Evolutionary conservation across 2,888 invertebrate genomes (phyloP).

Genomic region (Mimachlamys varia): DNA sequence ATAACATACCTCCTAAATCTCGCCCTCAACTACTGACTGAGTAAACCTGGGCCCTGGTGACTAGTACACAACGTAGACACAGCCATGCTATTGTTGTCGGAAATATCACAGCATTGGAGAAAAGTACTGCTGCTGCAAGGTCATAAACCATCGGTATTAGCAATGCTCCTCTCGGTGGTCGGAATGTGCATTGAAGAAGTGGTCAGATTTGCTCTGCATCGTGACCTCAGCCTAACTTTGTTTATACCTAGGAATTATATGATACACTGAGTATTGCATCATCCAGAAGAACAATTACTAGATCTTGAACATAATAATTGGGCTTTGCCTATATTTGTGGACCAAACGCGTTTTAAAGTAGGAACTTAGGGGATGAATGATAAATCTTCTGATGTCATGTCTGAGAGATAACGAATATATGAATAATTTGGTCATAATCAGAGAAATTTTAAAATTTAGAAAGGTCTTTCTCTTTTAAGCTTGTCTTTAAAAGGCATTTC

Average conservation of each 20-base stretch:
- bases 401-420: too few relatives aligned
- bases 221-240: not conserved
- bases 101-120: not conserved
- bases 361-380: too few relatives aligned
- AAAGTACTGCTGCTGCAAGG: not conserved
- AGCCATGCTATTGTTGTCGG: not conserved
- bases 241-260: not conserved
- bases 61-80: not conserved
- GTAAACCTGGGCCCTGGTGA: not conserved
- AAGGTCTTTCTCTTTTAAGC: too few relatives aligned
- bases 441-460: too few relatives aligned
- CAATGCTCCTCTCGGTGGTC: not conserved
- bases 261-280: too few relatives aligned
- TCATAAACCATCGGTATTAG: not conserved
- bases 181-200: not conserved
- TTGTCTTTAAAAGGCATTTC: too few relatives aligned
- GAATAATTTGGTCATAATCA: too few relatives aligned
- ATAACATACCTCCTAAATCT: slow-evolving; percentile 29
- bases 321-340: too few relatives aligned
- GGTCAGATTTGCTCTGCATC: not conserved
- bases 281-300: too few relatives aligned
- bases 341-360: too few relatives aligned
- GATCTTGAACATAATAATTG: too few relatives aligned
- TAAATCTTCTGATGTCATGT: too few relatives aligned
- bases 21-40: not conserved